Base-by-base conservation (phyloP, 92 coral and sea anemone genomes). In the Paragorgia papillata region DNA sequence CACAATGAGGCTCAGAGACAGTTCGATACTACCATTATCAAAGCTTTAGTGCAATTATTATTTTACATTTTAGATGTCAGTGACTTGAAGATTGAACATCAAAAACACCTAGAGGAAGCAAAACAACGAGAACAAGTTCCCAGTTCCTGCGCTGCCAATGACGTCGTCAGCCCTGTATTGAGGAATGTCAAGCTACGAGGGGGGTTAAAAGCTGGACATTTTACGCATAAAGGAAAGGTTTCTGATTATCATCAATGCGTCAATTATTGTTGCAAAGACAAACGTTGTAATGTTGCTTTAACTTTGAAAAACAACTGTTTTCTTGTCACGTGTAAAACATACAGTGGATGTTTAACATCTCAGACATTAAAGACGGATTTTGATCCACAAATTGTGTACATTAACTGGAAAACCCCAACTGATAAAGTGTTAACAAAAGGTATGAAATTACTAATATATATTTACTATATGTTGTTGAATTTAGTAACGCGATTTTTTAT, bases 351-450 rank as follows among this genome's bases (percentile, higher is more conserved):
- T 69, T 80, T 80, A 21, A 81, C 82, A 37, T 86, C 86, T 54
- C 90, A 89, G 5, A 91, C 97, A 0, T 53, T 89, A 50, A 88
- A 91, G 2, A 90, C 76, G 32, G 87, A 91, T 61, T 85, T 88
- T 56, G 90, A 88, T 54, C 93, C 97, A 0, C 82, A 81, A 49
- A 62, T 93, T 58, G 90, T 92, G 8, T 93, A 79, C 63, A 88
- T 93, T 6, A 93, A 93, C 80, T 93, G 97, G 97, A 80, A 87
- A 30, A 88, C 88, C 29, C 97, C 97, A 1, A 89, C 87, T 50
- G 85, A 81, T 43, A 88, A 90, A 67, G 84, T 89, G n/a, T 73
- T 25, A 9, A 68, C 59, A 24, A 68, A 68, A 68, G 75, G 75
- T 68, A 24, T 7, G 75, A 33, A 39, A 6, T 46, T 15, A 46